These are phyloP conservation scores for Echinops telfairi DNA, from an alignment of 2,113 vertebrate genomes.

Conservation along the genomic window DNA sequence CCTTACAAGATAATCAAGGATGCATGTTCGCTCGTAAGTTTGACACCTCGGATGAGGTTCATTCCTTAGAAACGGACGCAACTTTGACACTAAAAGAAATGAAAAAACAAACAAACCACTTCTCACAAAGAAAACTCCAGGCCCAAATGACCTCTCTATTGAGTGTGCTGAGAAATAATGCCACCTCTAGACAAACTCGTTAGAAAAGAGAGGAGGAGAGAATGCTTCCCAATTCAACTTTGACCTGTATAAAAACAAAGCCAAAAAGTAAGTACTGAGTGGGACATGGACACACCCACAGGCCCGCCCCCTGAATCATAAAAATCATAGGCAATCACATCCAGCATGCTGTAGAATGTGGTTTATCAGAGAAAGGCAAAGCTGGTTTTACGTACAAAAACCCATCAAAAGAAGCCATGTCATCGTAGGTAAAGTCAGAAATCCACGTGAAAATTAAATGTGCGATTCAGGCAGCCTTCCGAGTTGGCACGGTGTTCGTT, in stretches of 20 bases:
- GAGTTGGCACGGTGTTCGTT: neutral
- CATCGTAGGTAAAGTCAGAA: too few species aligned
- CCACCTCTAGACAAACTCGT: neutral
- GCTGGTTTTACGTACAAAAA: neutral
- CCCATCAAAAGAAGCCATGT: neutral
- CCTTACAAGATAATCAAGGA: too few species aligned
- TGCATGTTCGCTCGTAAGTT: neutral
- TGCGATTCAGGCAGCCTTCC: neutral
- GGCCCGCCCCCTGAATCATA: too few species aligned
- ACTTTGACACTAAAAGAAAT: neutral
- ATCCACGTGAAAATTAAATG: neutral
- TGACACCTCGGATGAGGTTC: neutral
- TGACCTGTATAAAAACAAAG: too few species aligned
- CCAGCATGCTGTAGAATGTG: neutral
- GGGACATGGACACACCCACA: too few species aligned
- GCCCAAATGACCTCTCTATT: neutral
- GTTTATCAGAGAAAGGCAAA: neutral
- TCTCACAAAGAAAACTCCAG: neutral
- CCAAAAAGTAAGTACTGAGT: too few species aligned
- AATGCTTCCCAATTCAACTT: neutral
- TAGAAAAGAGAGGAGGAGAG: neutral
- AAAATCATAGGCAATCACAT: neutral
- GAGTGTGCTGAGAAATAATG: neutral
- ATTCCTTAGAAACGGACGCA: neutral
- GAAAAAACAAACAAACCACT: neutral